A percentile compares a stretch with the other conserved stretches of the same genome.
Evolutionary conservation across 2,797 vertebrate genomes (phyloP).

Genomic region (Coregonus ussuriensis): DNA sequence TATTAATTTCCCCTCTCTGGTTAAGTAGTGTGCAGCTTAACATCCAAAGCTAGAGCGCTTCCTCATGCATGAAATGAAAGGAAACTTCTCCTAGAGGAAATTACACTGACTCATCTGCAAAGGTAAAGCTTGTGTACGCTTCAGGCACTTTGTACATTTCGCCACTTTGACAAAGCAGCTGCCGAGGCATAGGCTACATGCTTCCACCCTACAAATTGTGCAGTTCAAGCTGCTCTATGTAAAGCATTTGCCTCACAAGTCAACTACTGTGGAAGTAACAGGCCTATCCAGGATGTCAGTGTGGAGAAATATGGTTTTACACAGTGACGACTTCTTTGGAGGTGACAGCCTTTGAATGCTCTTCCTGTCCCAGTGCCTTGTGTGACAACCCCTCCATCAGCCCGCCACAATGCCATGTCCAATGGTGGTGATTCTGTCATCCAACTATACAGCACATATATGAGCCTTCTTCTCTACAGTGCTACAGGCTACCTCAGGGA

Average conservation of each 20-base stretch:
- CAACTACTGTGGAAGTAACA: neutral
- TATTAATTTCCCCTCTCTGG: neutral
- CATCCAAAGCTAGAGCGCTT: neutral
- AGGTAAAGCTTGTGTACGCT: neutral
- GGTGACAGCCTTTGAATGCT: neutral
- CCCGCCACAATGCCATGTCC: neutral
- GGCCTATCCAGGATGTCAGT: neutral
- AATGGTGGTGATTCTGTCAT: neutral
- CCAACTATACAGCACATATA: neutral
- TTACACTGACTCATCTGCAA: neutral
- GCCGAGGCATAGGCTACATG: neutral
- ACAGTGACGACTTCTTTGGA: neutral
- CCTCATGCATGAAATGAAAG: constrained; percentile 15
- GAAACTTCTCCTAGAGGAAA: constrained; percentile 5
- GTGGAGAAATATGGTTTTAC: neutral
- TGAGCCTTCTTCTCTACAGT: neutral
- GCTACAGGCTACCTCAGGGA: neutral
- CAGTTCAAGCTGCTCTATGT: neutral
- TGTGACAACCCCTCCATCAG: neutral
- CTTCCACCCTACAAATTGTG: neutral
- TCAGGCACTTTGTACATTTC: neutral
- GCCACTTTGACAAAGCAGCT: neutral
- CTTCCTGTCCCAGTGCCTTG: neutral
- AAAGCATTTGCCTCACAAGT: neutral
- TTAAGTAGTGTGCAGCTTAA: neutral